Evolutionary conservation across 2,888 invertebrate genomes (phyloP).

Genomic region (Hyles lineata): DNA sequence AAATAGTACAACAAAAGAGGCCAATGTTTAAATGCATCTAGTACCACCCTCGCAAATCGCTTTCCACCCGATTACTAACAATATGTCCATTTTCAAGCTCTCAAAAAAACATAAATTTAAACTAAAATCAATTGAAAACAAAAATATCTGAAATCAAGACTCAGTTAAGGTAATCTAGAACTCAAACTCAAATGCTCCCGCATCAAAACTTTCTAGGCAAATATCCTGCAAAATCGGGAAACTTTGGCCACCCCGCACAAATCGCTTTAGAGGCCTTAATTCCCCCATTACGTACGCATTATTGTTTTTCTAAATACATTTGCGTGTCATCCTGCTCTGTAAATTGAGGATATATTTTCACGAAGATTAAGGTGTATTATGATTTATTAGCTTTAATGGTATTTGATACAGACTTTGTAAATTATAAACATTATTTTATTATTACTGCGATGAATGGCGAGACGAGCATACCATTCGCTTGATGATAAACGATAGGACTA

Average conservation of each 20-base stretch:
- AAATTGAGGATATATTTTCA: constrained; percentile 8
- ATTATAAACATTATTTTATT: too few species aligned
- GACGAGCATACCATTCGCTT: too few species aligned
- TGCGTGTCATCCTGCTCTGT: constrained; percentile 46
- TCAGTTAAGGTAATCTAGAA: neutral
- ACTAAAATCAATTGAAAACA: too few species aligned
- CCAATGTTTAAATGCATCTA: too few species aligned
- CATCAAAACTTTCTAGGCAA: constrained; percentile 10
- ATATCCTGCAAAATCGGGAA: constrained; percentile 25
- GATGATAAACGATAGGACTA: too few species aligned
- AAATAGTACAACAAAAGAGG: too few species aligned
- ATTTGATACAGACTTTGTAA: neutral
- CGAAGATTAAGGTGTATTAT: constrained; percentile 1
- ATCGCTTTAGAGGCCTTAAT: constrained; percentile 50
- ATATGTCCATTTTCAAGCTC: too few species aligned
- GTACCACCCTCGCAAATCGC: too few species aligned
- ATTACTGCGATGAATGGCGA: too few species aligned
- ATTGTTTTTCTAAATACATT: constrained; percentile 51
- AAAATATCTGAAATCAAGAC: neutral
- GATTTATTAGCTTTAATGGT: neutral
- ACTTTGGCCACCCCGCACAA: constrained; percentile 43
- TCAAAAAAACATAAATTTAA: too few species aligned
- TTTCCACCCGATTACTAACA: too few species aligned
- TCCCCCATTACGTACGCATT: constrained; percentile 56
- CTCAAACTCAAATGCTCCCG: neutral